Evolutionary conservation across 2,888 invertebrate species (phyloP), one percentile per base, ranked within the genome.

Genomic region (Cheilosia urbana): DNA sequence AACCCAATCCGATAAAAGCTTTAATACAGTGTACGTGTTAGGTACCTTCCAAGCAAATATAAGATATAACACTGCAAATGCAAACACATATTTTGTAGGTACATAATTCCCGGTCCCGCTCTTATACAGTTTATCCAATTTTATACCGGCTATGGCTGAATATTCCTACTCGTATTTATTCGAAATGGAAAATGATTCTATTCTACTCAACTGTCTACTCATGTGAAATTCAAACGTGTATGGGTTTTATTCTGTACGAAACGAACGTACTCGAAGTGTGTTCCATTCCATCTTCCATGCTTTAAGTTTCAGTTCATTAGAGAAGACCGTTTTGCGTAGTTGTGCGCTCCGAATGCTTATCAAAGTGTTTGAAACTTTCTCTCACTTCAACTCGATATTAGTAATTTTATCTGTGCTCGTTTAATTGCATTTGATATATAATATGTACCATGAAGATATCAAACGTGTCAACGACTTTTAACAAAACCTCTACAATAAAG

Each of bases 371-470:
- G 7, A 19, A 17, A 47, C 19, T 47, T 47, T 17, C 17, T 47
- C 47, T 7, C 17, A 19, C 7, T 17, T 19, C 1, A 19, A 47
- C 47, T 17, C 17, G 17, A 47, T 47, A 19, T 47, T 47, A 47
- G 47, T 47, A 11, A 47, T 47, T 19, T 47, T 2, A 37, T 30
- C 9, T 30, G 30, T 30, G 9, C 9, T 30, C 9, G 6, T 19
- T 47, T n/a, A n/a, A 45, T 45, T 47, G 17, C 19, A 4, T 19
- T 19, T 19, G 9, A 19, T 45, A 1, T 17, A 45, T 45, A 5
- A 1, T 17, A 45, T 45, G n/a, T 47, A 47, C 47, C 47, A 47
- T 47, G 47, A 47, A 17, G 47, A 47, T 45, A 45, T 45, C 17
- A 7, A 15, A 17, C 17, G 49, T 37, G 34, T 49, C 5, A 75